A percentile compares a stretch with the other conserved stretches of the same genome.
Conservation (phyloP, 2,888 invertebrate species). For the Anthoptus insignis region DNA sequence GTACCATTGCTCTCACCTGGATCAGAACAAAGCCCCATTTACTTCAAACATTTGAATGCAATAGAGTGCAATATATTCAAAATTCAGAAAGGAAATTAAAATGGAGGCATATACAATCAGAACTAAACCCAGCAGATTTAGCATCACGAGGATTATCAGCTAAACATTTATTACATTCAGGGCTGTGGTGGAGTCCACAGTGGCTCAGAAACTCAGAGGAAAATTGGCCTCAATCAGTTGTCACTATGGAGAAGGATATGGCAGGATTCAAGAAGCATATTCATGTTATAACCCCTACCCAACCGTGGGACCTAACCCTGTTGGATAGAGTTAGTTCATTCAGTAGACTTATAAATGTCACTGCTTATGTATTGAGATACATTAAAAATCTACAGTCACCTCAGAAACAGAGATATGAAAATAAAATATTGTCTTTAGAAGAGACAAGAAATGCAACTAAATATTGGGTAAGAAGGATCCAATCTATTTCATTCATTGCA, state of each 20-base stretch:
- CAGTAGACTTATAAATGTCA: constrained; percentile 9
- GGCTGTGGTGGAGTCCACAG: constrained; percentile 6
- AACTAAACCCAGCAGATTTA: constrained; percentile 4
- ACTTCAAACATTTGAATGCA: constrained; percentile 15
- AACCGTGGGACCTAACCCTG: constrained; percentile 7
- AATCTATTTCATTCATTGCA: not conserved
- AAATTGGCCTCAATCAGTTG: constrained; percentile 5
- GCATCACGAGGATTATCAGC: constrained; percentile 15
- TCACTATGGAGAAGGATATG: constrained; percentile 5
- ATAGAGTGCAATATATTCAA: constrained; percentile 14
- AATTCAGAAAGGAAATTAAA: constrained; percentile 11
- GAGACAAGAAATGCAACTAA: constrained; percentile 4
- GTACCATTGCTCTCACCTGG: constrained; percentile 10
- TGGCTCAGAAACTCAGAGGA: constrained; percentile 7
- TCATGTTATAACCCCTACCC: constrained; percentile 8
- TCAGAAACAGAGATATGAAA: not conserved
- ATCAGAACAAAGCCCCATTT: constrained; percentile 7
- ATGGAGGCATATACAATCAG: constrained; percentile 10
- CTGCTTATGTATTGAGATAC: not conserved
- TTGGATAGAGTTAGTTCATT: constrained; percentile 10
- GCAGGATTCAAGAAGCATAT: constrained; percentile 14
- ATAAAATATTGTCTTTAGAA: not conserved
- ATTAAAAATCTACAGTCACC: not conserved
- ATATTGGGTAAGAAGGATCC: constrained; percentile 9
- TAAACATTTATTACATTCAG: not conserved